phyloP scores from a whole-genome alignment of 2,113 vertebrate species.

The Dascyllus trimaculatus region DNA sequence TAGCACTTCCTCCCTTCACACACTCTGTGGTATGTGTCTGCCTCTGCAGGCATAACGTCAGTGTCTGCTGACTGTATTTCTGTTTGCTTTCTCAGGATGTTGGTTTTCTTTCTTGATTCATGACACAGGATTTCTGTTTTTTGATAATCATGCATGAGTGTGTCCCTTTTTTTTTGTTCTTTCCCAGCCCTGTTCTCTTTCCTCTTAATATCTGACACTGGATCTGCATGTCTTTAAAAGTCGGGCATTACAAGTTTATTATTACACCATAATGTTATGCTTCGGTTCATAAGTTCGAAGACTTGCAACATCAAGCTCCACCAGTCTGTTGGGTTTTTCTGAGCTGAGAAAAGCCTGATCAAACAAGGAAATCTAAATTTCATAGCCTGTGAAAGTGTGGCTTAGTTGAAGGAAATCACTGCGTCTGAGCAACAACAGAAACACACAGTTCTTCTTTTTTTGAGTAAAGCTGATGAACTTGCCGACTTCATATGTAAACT shows the following conservation, averaged over 20 bases:
- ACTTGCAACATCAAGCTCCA: not conserved
- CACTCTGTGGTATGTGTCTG: constrained; percentile 14
- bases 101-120: constrained; percentile 6
- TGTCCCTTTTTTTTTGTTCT: not conserved
- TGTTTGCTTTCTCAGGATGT: constrained; percentile 22
- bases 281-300: not conserved
- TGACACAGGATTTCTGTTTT: not conserved
- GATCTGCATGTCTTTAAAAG: not conserved
- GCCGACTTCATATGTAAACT: constrained; percentile 5
- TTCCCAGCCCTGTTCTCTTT: too few relatives aligned
- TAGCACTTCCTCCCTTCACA: constrained; percentile 32
- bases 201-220: fast-evolving
- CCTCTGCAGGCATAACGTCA: constrained; percentile 9
- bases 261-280: too few relatives aligned
- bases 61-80: constrained; percentile 16
- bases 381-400: too few relatives aligned
- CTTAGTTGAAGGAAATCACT: too few relatives aligned
- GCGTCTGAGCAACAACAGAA: too few relatives aligned
- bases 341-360: not conserved
- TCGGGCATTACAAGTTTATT: too few relatives aligned
- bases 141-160: not conserved
- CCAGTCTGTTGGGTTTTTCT: not conserved
- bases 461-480: not conserved
- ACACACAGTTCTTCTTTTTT: too few relatives aligned
- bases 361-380: not conserved